Percentiles rank a stretch among this genome's conserved stretches.
Conservation (phyloP, 37 sponge, comb jelly and placozoan species). For the Ianthella basta region DNA sequence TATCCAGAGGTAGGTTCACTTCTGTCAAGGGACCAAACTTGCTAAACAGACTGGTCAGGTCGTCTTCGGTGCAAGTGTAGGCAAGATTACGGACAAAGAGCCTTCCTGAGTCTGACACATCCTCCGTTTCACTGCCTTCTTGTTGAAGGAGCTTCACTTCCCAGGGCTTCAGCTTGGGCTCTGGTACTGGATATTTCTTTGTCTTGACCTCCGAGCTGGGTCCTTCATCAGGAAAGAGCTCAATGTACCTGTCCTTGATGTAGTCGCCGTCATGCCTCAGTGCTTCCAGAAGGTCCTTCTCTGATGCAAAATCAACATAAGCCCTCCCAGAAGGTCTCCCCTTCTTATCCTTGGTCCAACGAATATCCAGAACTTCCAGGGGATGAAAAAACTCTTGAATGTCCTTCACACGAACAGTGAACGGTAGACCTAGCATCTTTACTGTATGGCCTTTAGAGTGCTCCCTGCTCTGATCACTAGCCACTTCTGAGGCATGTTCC, state of each 20-base stretch:
- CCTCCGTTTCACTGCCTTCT: conserved; percentile 33
- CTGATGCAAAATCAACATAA: conserved; percentile 86
- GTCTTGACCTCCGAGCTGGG: neutral
- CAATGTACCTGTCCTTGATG: conserved; percentile 86
- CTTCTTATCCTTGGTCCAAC: conserved; percentile 62
- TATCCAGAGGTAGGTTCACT: conserved; percentile 70
- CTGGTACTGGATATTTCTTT: neutral
- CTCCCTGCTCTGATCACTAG: conserved; percentile 11
- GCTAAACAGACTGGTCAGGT: conserved; percentile 74
- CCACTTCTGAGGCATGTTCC: too few relatives aligned
- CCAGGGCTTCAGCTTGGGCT: conserved; percentile 66
- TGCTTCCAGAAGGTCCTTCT: conserved; percentile 77
- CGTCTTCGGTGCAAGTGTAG: conserved; percentile 82
- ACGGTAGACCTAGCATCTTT: conserved; percentile 92
- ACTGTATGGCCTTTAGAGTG: conserved; percentile 64
- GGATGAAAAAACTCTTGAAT: conserved; percentile 92
- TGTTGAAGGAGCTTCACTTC: conserved; percentile 37
- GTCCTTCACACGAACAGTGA: conserved; percentile 75
- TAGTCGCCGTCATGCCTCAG: conserved; percentile 81
- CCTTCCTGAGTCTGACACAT: conserved; percentile 83
- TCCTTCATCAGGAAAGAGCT: conserved; percentile 77
- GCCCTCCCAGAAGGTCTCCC: conserved; percentile 89
- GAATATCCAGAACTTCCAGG: conserved; percentile 47
- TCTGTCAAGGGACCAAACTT: conserved; percentile 88
- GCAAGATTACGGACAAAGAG: conserved; percentile 92